phyloP scores from a whole-genome alignment of 2,888 invertebrate genomes.

The Copidosoma aretas region DNA sequence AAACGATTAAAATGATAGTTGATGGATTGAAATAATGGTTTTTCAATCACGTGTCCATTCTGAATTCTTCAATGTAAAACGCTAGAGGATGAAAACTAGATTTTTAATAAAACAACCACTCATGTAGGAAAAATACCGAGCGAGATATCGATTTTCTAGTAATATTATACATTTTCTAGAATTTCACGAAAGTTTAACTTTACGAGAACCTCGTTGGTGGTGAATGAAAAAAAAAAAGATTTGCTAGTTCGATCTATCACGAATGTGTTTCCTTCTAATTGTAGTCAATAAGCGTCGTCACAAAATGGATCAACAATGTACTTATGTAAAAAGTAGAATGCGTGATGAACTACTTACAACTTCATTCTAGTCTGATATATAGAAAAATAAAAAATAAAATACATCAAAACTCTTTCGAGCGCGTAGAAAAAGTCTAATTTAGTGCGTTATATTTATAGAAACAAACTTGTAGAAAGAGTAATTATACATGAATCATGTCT shows the following conservation, averaged over 20 bases:
- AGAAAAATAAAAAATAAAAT: conserved; percentile 17
- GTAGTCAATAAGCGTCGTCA: conserved; percentile 34
- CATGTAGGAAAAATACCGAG: background rate
- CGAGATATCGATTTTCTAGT: background rate
- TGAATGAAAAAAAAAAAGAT: conserved; percentile 10
- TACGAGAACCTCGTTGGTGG: background rate
- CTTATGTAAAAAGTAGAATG: conserved; percentile 50
- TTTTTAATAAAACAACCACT: no score
- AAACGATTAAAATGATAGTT: no score
- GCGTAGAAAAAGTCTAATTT: conserved; percentile 25
- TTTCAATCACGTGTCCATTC: conserved; percentile 5
- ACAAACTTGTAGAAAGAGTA: conserved; percentile 36
- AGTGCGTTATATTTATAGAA: conserved; percentile 38
- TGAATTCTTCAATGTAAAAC: conserved; percentile 4
- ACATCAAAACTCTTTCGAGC: conserved; percentile 37
- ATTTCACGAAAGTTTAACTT: background rate
- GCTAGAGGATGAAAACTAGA: background rate
- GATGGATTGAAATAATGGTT: background rate
- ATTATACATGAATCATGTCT: conserved; percentile 3
- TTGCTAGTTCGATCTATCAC: conserved; percentile 32
- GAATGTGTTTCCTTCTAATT: conserved; percentile 25
- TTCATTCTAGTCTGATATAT: conserved; percentile 37
- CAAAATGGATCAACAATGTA: conserved; percentile 41
- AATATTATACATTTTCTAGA: background rate
- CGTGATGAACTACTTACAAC: conserved; percentile 32